Evolutionary conservation across 2,888 invertebrate species (phyloP).

Genomic region (Athalia circularis): DNA sequence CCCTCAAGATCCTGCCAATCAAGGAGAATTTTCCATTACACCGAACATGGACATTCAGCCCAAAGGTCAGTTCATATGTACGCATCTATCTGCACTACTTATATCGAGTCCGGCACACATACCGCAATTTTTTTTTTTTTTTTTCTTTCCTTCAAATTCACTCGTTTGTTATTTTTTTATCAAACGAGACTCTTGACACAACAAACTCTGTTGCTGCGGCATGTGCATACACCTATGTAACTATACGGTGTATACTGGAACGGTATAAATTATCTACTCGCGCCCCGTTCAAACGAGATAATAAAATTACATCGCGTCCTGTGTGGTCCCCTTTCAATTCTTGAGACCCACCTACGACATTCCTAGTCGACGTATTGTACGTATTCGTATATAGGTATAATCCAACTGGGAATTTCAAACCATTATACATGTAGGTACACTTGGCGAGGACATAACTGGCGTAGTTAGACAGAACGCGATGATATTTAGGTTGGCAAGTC

Average conservation of each 20-base stretch:
- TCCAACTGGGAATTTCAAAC: too few species aligned
- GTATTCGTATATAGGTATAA: neutral
- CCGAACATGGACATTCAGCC: conserved; percentile 66
- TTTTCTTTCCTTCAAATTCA: too few species aligned
- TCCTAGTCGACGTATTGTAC: conserved; percentile 30
- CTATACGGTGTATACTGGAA: too few species aligned
- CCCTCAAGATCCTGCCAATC: conserved; percentile 77
- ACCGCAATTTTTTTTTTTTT: neutral
- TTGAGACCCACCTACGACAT: conserved; percentile 29
- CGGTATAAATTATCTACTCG: too few species aligned
- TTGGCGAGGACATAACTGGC: too few species aligned
- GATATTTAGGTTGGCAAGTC: too few species aligned
- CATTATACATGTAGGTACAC: too few species aligned
- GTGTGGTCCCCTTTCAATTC: conserved; percentile 42
- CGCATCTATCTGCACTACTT: neutral
- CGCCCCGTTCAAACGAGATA: conserved; percentile 20
- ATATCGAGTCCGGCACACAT: neutral
- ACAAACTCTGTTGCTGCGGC: too few species aligned
- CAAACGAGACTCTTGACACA: too few species aligned
- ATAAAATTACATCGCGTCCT: conserved; percentile 39
- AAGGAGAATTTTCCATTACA: conserved; percentile 62
- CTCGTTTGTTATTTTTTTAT: too few species aligned
- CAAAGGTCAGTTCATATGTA: conserved; percentile 63
- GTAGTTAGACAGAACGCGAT: too few species aligned
- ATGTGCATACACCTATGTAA: too few species aligned